These are phyloP conservation scores for Cathartes aura DNA, from an alignment of 2,113 vertebrate species.

Conservation along the genomic window DNA sequence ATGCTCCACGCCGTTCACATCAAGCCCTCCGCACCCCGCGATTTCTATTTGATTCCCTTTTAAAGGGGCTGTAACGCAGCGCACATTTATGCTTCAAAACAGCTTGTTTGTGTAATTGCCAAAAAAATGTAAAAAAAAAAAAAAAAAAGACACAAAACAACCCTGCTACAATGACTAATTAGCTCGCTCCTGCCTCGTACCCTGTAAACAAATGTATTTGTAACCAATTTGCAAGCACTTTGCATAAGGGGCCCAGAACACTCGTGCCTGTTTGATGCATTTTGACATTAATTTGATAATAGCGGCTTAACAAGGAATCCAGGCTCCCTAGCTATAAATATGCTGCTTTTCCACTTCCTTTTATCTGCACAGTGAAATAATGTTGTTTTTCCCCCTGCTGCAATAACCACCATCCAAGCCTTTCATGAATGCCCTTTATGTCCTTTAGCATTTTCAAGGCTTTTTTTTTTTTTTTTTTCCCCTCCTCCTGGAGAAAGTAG, in stretches of 20 bases:
- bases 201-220: conserved; percentile 73
- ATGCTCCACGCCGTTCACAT: background rate
- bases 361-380: conserved; percentile 73
- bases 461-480: background rate
- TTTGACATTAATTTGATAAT: conserved; percentile 74
- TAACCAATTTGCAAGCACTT: conserved; percentile 69
- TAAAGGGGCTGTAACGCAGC: background rate
- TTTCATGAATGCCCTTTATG: conserved; percentile 71
- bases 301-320: conserved; percentile 67
- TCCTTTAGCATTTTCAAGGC: conserved; percentile 58
- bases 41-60: background rate
- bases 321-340: conserved; percentile 73
- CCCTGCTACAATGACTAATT: conserved; percentile 64
- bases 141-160: background rate
- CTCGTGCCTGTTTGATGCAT: conserved; percentile 73
- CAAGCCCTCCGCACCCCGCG: background rate
- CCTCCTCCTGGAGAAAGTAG: conserved; percentile 28
- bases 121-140: background rate
- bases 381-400: conserved; percentile 69
- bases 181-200: conserved; percentile 55
- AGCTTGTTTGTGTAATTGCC: conserved; percentile 65
- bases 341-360: conserved; percentile 63
- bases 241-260: conserved; percentile 60
- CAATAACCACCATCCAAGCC: conserved; percentile 68
- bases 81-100: conserved; percentile 36